Conservation (phyloP, 1,140 invertebrate genomes). For the Octopus sinensis region DNA sequence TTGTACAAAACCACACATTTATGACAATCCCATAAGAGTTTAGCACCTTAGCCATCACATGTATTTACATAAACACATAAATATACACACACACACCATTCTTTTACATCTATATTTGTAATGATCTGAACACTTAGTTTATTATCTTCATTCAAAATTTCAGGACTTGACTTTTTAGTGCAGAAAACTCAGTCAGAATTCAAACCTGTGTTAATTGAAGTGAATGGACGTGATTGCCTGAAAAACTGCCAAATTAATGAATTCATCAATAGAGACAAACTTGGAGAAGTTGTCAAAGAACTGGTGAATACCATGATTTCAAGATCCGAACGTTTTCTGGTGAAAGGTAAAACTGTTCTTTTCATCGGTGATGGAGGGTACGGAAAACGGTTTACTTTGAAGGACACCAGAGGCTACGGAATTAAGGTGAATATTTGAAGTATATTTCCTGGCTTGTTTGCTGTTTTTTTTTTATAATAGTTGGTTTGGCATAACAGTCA, state of each 20-base stretch:
- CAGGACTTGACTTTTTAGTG: constrained; percentile 31
- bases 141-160: too few relatives aligned
- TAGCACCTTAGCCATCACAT: too few relatives aligned
- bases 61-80: too few relatives aligned
- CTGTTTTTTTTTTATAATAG: too few relatives aligned
- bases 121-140: too few relatives aligned
- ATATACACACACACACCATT: too few relatives aligned
- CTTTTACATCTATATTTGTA: too few relatives aligned
- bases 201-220: constrained; percentile 29
- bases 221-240: constrained; percentile 37
- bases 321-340: constrained; percentile 25
- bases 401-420: constrained; percentile 25
- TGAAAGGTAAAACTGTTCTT: constrained; percentile 26
- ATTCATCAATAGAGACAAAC: constrained; percentile 25
- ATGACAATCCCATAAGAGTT: too few relatives aligned
- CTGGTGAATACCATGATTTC: constrained; percentile 30
- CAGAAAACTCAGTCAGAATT: background rate
- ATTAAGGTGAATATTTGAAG: constrained; percentile 29
- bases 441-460: too few relatives aligned
- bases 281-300: constrained; percentile 17
- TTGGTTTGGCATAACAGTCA: too few relatives aligned
- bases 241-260: constrained; percentile 37
- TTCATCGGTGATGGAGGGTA: constrained; percentile 27
- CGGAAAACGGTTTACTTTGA: constrained; percentile 31
- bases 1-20: too few relatives aligned